These are phyloP conservation scores for Sipha flava DNA, from an alignment of 1,140 invertebrate species.

Conservation along the genomic window DNA sequence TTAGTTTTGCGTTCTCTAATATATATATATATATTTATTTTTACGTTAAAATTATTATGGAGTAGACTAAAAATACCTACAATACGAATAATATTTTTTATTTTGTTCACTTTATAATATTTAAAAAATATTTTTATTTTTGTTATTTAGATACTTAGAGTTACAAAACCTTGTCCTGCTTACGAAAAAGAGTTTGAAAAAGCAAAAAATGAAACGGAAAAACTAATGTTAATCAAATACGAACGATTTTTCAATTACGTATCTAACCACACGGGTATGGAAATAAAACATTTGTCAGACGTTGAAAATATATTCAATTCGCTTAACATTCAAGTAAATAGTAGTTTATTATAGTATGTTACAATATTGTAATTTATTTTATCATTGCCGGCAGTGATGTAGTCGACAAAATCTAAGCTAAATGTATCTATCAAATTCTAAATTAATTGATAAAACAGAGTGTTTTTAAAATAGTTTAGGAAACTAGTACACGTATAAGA, in stretches of 20 bases:
- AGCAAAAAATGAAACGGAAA: slow-evolving; percentile 4
- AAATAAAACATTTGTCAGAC: slow-evolving; percentile 25
- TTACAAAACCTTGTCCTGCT: background rate
- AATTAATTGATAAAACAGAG: too few relatives aligned
- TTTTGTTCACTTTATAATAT: too few relatives aligned
- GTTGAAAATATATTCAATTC: slow-evolving; percentile 30
- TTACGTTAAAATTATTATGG: background rate
- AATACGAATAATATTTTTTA: too few relatives aligned
- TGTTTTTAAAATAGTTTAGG: too few relatives aligned
- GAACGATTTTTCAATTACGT: slow-evolving; percentile 19
- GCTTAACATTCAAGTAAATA: slow-evolving; percentile 29
- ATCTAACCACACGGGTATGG: slow-evolving; percentile 20
- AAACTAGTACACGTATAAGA: too few relatives aligned
- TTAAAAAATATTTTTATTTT: background rate
- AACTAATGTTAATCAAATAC: slow-evolving; percentile 19
- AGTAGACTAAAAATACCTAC: background rate
- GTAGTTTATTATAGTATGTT: too few relatives aligned
- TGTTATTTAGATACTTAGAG: slow-evolving; percentile 3
- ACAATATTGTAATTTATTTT: background rate
- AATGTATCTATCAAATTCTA: too few relatives aligned
- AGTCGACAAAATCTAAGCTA: too few relatives aligned
- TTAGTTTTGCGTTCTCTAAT: too few relatives aligned
- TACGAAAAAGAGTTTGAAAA: background rate
- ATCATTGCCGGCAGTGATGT: too few relatives aligned
- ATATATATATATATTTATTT: too few relatives aligned